These are phyloP conservation scores for Papilio dardanus DNA, from an alignment of 1,140 invertebrate genomes.

Conservation along the genomic window DNA sequence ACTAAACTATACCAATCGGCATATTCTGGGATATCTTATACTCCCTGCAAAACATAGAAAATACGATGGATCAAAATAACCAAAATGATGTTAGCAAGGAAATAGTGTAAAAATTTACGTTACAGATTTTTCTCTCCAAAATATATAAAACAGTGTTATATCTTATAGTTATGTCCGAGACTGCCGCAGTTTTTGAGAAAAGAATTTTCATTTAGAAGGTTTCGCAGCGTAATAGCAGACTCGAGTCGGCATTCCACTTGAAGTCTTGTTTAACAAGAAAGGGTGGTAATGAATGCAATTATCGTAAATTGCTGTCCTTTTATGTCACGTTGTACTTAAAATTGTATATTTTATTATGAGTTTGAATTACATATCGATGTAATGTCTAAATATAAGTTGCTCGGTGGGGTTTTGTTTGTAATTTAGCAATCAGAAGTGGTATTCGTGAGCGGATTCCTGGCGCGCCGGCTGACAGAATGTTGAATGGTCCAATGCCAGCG, in stretches of 20 bases:
- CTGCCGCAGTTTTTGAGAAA: constrained; percentile 13
- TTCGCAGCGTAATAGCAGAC: not conserved
- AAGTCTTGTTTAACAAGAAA: constrained; percentile 17
- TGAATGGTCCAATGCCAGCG: constrained; percentile 12
- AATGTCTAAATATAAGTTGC: constrained; percentile 1
- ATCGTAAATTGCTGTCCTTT: not conserved
- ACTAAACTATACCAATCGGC: too few relatives aligned
- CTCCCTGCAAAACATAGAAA: too few relatives aligned
- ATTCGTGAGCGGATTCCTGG: constrained; percentile 21
- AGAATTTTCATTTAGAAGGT: constrained; percentile 24
- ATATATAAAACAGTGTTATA: not conserved
- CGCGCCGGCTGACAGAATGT: constrained; percentile 10
- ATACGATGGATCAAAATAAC: too few relatives aligned
- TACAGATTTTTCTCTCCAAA: too few relatives aligned
- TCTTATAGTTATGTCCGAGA: not conserved
- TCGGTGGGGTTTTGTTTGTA: not conserved
- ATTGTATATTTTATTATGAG: not conserved
- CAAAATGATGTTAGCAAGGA: too few relatives aligned
- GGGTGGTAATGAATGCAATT: constrained; percentile 7
- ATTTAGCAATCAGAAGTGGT: constrained; percentile 27
- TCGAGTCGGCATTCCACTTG: not conserved
- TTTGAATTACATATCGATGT: not conserved
- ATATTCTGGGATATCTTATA: too few relatives aligned
- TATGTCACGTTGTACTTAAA: not conserved
- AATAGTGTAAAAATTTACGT: too few relatives aligned